Evolutionary conservation across 92 coral and sea anemone species (phyloP).

Genomic region (Zoanthus sociatus): DNA sequence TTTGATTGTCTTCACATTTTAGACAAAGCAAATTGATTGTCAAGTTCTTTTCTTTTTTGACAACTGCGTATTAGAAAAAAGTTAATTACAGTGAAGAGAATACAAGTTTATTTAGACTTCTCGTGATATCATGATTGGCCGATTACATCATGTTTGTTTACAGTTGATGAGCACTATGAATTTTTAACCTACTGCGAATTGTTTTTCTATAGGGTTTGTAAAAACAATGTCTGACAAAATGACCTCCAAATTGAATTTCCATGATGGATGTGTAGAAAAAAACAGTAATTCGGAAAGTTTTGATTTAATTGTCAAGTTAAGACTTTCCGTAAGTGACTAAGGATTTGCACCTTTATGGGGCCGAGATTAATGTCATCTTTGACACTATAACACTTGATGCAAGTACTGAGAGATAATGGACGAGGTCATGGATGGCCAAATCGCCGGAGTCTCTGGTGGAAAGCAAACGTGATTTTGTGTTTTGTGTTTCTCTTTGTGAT

Average conservation of each 20-base stretch:
- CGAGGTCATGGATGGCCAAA: slow-evolving; percentile 50
- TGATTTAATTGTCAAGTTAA: background rate
- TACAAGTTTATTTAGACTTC: slow-evolving; percentile 26
- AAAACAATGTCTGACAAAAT: slow-evolving; percentile 27
- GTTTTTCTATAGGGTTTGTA: slow-evolving; percentile 1
- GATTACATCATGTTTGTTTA: slow-evolving; percentile 86
- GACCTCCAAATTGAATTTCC: background rate
- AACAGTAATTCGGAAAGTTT: slow-evolving; percentile 23
- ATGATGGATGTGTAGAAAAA: slow-evolving; percentile 12
- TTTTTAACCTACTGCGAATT: slow-evolving; percentile 61
- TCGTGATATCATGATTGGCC: slow-evolving; percentile 68
- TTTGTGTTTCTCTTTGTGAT: slow-evolving; percentile 1
- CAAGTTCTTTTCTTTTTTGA: background rate
- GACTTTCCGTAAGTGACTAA: background rate
- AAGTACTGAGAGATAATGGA: slow-evolving; percentile 42
- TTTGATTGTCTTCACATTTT: background rate
- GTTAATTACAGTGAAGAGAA: background rate
- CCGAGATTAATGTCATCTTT: slow-evolving; percentile 22
- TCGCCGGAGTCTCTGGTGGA: slow-evolving; percentile 43
- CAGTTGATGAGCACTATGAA: slow-evolving; percentile 83
- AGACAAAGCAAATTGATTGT: background rate
- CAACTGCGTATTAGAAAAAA: background rate
- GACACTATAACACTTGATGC: slow-evolving; percentile 39
- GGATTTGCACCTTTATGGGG: slow-evolving; percentile 18
- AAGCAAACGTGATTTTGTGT: slow-evolving; percentile 12